These are phyloP conservation scores for Actenoides hombroni DNA, from an alignment of 2,113 vertebrate species.

Conservation along the genomic window DNA sequence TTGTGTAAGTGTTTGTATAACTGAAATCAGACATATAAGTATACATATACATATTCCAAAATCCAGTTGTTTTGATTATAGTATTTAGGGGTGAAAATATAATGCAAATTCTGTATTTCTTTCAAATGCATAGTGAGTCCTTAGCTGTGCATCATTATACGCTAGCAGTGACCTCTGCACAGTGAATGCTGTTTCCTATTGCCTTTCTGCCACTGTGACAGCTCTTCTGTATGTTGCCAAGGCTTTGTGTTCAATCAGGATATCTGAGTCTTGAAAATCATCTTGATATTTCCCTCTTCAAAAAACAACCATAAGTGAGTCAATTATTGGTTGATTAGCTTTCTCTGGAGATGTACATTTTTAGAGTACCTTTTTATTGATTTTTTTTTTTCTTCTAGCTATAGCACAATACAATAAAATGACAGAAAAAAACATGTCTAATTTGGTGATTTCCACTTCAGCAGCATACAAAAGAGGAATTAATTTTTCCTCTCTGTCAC, in stretches of 20 bases:
- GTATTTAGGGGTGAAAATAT: background rate
- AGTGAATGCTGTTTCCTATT: background rate
- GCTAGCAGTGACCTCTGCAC: background rate
- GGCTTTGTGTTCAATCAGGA: background rate
- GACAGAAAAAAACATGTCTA: background rate
- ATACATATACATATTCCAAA: background rate
- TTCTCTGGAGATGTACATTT: background rate
- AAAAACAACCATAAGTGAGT: background rate
- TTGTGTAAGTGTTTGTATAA: background rate
- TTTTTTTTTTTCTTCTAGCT: background rate
- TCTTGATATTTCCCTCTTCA: background rate
- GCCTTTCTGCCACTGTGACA: background rate
- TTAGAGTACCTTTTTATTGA: background rate
- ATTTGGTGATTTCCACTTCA: background rate
- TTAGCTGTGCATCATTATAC: background rate
- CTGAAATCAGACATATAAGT: background rate
- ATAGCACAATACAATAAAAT: background rate
- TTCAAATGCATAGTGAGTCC: background rate
- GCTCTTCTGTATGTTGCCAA: background rate
- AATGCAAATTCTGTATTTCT: background rate
- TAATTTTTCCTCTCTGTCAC: background rate
- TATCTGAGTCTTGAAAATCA: background rate
- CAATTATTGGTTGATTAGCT: slow-evolving; percentile 9
- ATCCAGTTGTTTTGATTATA: background rate
- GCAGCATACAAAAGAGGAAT: background rate